Evolutionary conservation across 1,140 invertebrate species (phyloP).

Genomic region (Chironomus striatipennis): DNA sequence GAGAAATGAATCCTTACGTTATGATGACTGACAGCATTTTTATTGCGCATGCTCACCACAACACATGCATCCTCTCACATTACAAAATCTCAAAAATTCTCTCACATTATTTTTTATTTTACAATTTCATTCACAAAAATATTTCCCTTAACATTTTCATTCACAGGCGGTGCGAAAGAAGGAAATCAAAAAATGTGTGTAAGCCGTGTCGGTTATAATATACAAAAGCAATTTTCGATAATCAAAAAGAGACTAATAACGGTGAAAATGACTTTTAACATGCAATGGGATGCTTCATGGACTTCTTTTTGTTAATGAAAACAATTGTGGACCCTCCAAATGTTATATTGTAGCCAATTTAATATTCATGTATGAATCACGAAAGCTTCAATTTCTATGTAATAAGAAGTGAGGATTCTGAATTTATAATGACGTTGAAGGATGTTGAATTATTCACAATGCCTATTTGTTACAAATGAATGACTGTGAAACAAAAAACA

Average conservation of each 20-base stretch:
- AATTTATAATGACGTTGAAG: too few relatives aligned
- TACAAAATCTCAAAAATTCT: too few relatives aligned
- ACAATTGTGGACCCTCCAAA: too few relatives aligned
- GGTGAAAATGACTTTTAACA: background rate
- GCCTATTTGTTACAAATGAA: too few relatives aligned
- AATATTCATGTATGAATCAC: too few relatives aligned
- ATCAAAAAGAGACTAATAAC: background rate
- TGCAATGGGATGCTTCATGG: too few relatives aligned
- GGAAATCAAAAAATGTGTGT: background rate
- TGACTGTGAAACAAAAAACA: too few relatives aligned
- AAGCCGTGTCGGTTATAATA: background rate
- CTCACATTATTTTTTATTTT: background rate
- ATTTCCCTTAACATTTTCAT: background rate
- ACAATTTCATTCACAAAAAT: conserved; percentile 13
- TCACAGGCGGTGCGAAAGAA: background rate
- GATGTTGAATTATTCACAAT: too few relatives aligned
- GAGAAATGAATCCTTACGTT: background rate
- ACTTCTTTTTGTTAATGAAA: too few relatives aligned
- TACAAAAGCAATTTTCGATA: background rate
- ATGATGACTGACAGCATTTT: background rate
- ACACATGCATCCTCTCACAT: background rate
- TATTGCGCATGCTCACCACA: background rate
- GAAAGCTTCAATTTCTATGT: too few relatives aligned
- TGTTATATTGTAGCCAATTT: too few relatives aligned
- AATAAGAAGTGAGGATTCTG: too few relatives aligned